phyloP scores from a whole-genome alignment of 2,797 vertebrate species.

The Notolabrus celidotus region DNA sequence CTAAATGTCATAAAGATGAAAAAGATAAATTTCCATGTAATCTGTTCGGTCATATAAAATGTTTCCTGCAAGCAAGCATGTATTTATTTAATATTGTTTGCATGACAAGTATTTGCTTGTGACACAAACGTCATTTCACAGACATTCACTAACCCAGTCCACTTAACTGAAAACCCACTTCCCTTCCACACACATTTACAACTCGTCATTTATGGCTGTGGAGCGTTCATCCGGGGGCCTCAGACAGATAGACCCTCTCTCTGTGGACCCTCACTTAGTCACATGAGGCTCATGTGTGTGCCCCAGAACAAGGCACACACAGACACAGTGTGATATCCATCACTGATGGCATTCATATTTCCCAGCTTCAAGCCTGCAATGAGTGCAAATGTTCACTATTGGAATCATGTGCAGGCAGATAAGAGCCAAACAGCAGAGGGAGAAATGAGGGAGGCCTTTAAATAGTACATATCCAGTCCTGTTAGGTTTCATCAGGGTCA shows the following conservation, averaged over 20 bases:
- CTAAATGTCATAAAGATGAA: no score
- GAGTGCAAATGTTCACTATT: slow-evolving; percentile 63
- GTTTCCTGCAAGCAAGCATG: no score
- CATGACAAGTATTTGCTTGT: no score
- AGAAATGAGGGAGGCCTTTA: slow-evolving; percentile 21
- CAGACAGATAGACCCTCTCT: slow-evolving; percentile 66
- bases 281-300: slow-evolving; percentile 77
- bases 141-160: slow-evolving; percentile 31
- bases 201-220: slow-evolving; percentile 56
- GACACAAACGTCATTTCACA: background rate
- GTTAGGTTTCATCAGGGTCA: slow-evolving; percentile 40
- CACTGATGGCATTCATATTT: slow-evolving; percentile 68
- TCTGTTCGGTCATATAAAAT: no score
- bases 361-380: slow-evolving; percentile 38
- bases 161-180: slow-evolving; percentile 34
- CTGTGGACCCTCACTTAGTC: slow-evolving; percentile 66
- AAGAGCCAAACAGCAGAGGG: slow-evolving; percentile 40
- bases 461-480: slow-evolving; percentile 42
- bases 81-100: no score
- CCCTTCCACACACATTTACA: slow-evolving; percentile 48
- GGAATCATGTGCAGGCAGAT: slow-evolving; percentile 71
- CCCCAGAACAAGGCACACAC: slow-evolving; percentile 58
- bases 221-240: slow-evolving; percentile 54
- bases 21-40: no score
- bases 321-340: slow-evolving; percentile 69